Conservation (phyloP, 2,888 invertebrate species). For the Zaprionus bogoriensis region DNA sequence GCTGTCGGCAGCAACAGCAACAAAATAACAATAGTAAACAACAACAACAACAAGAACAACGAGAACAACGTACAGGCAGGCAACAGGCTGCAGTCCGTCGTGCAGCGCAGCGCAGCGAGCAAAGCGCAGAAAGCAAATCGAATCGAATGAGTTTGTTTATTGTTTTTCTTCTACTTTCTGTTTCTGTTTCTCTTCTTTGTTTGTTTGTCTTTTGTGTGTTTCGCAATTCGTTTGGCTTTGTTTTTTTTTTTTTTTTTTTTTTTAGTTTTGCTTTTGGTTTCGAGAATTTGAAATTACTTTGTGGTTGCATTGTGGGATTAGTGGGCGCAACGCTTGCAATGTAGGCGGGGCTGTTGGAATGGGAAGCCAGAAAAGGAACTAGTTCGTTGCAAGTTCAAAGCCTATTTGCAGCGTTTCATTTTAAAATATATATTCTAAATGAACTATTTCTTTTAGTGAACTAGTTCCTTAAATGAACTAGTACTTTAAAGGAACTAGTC, state of each 20-base stretch:
- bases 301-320: background rate
- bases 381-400: background rate
- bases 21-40: conserved; percentile 17
- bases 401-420: no score
- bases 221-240: conserved; percentile 71
- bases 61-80: conserved; percentile 43
- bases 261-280: conserved; percentile 6
- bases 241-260: background rate
- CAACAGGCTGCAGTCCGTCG: conserved; percentile 69
- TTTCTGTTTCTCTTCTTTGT: conserved; percentile 15
- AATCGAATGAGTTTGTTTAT: conserved; percentile 66
- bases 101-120: conserved; percentile 47
- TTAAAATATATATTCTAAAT: background rate
- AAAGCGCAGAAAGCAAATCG: conserved; percentile 81
- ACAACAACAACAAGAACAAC: conserved; percentile 43
- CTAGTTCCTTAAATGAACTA: background rate
- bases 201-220: conserved; percentile 62
- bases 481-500: no score
- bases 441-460: background rate
- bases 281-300: background rate
- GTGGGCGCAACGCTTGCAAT: background rate
- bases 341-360: background rate
- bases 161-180: conserved; percentile 26
- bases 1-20: conserved; percentile 35
- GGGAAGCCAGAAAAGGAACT: background rate